A percentile compares a stretch with the other conserved stretches of the same genome.
These are phyloP conservation scores for Nilaparvata lugens DNA, from an alignment of 1,140 invertebrate species.

Conservation along the genomic window DNA sequence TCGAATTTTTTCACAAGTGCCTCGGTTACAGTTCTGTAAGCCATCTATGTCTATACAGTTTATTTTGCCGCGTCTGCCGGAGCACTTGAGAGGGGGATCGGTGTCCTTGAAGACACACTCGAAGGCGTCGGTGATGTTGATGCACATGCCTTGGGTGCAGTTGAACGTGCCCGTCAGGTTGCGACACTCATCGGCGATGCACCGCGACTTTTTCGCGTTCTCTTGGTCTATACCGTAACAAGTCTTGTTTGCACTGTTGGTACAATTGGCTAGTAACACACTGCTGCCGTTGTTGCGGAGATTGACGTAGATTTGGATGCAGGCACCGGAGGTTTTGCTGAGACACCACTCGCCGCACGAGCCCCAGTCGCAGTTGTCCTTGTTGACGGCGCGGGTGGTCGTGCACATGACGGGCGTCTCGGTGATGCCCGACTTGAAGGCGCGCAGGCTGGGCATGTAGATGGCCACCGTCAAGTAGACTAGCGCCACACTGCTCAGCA, in stretches of 20 bases:
- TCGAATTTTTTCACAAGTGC: constrained; percentile 68
- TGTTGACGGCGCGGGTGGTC: constrained; percentile 65
- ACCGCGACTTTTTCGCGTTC: constrained; percentile 70
- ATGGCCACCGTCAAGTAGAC: constrained; percentile 80
- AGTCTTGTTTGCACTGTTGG: constrained; percentile 73
- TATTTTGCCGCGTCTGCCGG: constrained; percentile 71
- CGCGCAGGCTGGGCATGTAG: constrained; percentile 77
- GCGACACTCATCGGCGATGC: constrained; percentile 77
- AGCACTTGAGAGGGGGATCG: constrained; percentile 70
- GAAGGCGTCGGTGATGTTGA: constrained; percentile 81
- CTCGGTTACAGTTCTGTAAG: constrained; percentile 67
- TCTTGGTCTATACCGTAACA: constrained; percentile 83
- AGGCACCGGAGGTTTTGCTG: constrained; percentile 77
- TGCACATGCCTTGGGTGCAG: constrained; percentile 68
- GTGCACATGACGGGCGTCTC: constrained; percentile 82
- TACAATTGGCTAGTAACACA: constrained; percentile 68
- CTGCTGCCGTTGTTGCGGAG: constrained; percentile 70
- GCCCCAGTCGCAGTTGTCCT: constrained; percentile 75
- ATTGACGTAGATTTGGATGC: constrained; percentile 81
- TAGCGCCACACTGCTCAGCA: constrained; percentile 75
- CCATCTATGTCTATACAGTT: constrained; percentile 79
- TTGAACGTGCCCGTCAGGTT: constrained; percentile 81
- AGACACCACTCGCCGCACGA: constrained; percentile 88
- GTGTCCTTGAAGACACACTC: constrained; percentile 76
- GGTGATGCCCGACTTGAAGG: constrained; percentile 75